A percentile compares a stretch with the other conserved stretches of the same genome.
These are phyloP conservation scores for Naja naja DNA, from an alignment of 2,113 vertebrate genomes.

Conservation along the genomic window DNA sequence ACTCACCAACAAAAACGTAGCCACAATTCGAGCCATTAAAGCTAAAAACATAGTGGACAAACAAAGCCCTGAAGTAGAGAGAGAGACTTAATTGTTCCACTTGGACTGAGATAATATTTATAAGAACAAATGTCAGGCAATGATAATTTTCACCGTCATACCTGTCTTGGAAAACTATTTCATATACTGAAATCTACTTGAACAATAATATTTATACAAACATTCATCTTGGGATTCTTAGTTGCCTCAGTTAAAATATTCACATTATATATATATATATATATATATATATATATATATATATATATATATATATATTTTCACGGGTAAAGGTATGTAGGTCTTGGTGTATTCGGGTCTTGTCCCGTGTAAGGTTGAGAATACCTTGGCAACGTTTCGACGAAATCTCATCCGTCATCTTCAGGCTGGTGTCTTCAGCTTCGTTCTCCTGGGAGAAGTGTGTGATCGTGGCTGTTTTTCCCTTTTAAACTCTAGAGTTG, in stretches of 20 bases:
- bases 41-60: conserved; percentile 78
- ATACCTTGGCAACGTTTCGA: too few relatives aligned
- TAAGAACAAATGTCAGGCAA: neutral
- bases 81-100: conserved; percentile 31
- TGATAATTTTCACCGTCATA: neutral
- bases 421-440: too few relatives aligned
- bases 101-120: neutral
- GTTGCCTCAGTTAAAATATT: neutral
- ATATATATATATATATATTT: too few relatives aligned
- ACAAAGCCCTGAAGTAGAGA: conserved; percentile 81
- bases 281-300: too few relatives aligned
- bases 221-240: neutral
- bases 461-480: too few relatives aligned
- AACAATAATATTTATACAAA: neutral
- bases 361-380: too few relatives aligned
- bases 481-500: too few relatives aligned
- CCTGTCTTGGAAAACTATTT: neutral
- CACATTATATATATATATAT: neutral
- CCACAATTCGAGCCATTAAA: conserved; percentile 75
- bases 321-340: too few relatives aligned
- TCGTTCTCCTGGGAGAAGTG: too few relatives aligned
- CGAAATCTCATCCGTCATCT: too few relatives aligned
- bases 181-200: neutral
- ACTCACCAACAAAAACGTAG: conserved; percentile 85
- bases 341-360: too few relatives aligned